phyloP scores from a whole-genome alignment of 2,113 vertebrate genomes.

The Pycnonotus jocosus region DNA sequence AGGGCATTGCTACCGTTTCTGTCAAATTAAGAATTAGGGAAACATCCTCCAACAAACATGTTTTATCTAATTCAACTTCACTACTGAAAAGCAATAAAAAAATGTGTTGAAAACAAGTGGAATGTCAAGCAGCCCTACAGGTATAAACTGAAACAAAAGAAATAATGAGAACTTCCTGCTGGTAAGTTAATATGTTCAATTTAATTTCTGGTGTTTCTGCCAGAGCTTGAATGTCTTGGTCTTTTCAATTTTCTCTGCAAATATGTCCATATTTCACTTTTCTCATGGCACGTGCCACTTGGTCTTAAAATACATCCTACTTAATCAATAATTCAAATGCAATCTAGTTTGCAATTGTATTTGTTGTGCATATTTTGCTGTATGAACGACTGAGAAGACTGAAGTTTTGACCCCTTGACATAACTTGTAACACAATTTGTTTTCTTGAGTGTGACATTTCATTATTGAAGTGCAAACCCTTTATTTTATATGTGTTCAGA shows the following conservation, averaged over 20 bases:
- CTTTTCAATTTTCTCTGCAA: background rate
- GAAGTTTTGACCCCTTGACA: background rate
- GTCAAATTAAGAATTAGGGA: background rate
- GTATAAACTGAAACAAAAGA: background rate
- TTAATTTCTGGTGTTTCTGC: background rate
- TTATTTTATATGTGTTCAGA: background rate
- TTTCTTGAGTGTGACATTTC: background rate
- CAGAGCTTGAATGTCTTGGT: background rate
- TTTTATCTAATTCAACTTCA: background rate
- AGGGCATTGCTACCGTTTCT: background rate
- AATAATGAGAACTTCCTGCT: background rate
- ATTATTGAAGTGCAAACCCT: background rate
- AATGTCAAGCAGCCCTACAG: background rate
- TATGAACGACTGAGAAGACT: background rate
- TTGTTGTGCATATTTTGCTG: background rate
- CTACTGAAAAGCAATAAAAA: background rate
- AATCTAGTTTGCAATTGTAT: background rate
- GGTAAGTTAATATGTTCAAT: background rate
- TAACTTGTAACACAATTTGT: background rate
- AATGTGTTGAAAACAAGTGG: background rate
- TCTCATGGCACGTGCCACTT: background rate
- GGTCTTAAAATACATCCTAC: background rate
- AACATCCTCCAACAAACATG: background rate
- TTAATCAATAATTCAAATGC: slow-evolving; percentile 3
- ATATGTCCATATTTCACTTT: background rate